phyloP scores from a whole-genome alignment of 2,797 vertebrate species.

The Myiotriccus ornatus region DNA sequence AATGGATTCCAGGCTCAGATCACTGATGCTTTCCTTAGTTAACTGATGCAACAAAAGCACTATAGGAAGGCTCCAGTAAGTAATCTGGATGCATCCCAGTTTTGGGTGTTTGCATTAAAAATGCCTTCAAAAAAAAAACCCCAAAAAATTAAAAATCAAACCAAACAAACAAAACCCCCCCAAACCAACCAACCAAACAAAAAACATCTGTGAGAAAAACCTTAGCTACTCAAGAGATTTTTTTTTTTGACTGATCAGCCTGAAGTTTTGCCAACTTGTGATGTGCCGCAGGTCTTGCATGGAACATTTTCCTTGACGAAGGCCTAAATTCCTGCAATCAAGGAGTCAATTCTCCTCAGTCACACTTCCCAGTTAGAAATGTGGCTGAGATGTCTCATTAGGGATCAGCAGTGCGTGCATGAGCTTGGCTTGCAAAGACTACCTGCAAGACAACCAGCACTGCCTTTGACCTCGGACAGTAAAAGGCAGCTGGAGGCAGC shows the following conservation, averaged over 20 bases:
- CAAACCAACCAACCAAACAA: not conserved
- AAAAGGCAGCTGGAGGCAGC: not conserved
- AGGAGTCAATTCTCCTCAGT: not conserved
- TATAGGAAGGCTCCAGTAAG: not conserved
- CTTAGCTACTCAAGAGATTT: not conserved
- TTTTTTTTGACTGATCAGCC: not conserved
- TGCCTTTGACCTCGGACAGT: not conserved
- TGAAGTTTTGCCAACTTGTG: not conserved
- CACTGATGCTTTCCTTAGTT: not conserved
- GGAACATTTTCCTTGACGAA: not conserved
- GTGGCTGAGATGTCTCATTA: not conserved
- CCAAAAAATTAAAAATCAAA: too few relatives aligned
- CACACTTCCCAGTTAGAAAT: not conserved
- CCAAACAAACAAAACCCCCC: too few relatives aligned
- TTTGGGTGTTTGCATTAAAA: not conserved
- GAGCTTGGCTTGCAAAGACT: not conserved
- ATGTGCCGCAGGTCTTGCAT: not conserved
- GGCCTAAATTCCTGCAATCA: not conserved
- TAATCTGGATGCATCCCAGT: not conserved
- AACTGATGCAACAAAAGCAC: not conserved
- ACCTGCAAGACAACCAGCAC: not conserved
- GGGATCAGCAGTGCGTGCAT: not conserved
- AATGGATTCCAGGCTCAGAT: not conserved
- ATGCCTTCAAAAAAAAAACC: not conserved
- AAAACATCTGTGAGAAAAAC: not conserved